Evolutionary conservation across 2,113 vertebrate species (phyloP), one percentile per base, ranked within the genome.

Genomic region (Orthonyx spaldingii): DNA sequence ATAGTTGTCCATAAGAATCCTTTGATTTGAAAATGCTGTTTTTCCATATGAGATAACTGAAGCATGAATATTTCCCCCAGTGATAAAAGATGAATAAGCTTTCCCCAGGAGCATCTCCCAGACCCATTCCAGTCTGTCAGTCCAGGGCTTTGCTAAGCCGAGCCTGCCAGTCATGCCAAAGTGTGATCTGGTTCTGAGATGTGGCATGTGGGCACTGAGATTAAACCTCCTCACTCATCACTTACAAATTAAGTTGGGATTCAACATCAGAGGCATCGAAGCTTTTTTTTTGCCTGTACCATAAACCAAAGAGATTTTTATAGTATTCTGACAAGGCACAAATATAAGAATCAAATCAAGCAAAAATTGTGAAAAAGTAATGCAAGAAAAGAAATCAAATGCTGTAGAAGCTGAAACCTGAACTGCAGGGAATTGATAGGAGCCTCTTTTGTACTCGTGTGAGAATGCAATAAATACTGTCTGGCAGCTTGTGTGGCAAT

Each of bases 131-230:
- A 85, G 42, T n/a, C 71, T 63, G 75, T 96, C 87, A 93, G 3
- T 83, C 46, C 74, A 65, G 71, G 85, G 70, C 35, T 94, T 61
- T 88, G 71, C 90, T 88, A 23, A 90, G 90, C 87, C 1, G 7
- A 64, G 55, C 84, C 85, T 94, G 89, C 71, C 75, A 7, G 60
- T 92, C 71, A 21, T 77, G 83, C 93, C 84, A 42, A 42, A 70
- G 55, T 24, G 59, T 63, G 89, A 87, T 91, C 71, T 94, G 81
- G 59, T 85, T 91, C 74, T 85, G 87, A 93, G 84, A 93, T 87
- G 82, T 89, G 93, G 59, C 93, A 50, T 76, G 90, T 61, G 87
- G 93, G 90, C 90, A 56, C 71, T 16, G 52, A 94, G 95, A 94
- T 96, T 86, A 96, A 96, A 93, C 79, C 75, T 66, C 39, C 89